These are phyloP conservation scores for Paralvinella palmiformis DNA, from an alignment of 1,140 invertebrate genomes.

Conservation along the genomic window DNA sequence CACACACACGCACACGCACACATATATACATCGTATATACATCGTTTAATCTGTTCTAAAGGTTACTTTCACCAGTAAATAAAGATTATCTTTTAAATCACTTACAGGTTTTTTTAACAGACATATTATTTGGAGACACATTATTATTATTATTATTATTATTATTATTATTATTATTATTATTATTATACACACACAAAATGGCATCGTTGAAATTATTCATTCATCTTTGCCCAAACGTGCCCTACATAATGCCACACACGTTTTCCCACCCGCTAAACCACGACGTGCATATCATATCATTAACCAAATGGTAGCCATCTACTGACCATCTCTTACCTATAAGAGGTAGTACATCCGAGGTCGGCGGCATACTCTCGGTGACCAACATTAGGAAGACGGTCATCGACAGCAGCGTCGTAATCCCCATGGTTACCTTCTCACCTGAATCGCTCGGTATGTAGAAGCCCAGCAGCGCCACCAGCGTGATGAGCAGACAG, in stretches of 20 bases:
- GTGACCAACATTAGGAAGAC: constrained; percentile 89
- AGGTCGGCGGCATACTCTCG: constrained; percentile 83
- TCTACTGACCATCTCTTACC: constrained; percentile 64
- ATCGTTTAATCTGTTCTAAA: too few relatives aligned
- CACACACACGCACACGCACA: too few relatives aligned
- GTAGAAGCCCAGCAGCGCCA: constrained; percentile 84
- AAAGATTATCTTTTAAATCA: too few relatives aligned
- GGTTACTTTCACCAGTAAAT: too few relatives aligned
- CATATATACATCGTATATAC: too few relatives aligned
- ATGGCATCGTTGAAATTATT: background rate
- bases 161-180: too few relatives aligned
- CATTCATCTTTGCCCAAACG: background rate
- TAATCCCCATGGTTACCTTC: constrained; percentile 80
- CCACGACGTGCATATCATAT: background rate
- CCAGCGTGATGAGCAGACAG: constrained; percentile 72
- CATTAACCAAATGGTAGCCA: constrained; percentile 61
- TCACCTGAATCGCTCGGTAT: constrained; percentile 87
- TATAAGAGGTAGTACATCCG: constrained; percentile 79
- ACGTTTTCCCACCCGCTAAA: background rate
- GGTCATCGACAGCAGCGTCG: constrained; percentile 83
- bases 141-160: too few relatives aligned
- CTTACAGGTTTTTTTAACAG: too few relatives aligned
- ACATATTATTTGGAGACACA: too few relatives aligned
- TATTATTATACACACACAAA: constrained; percentile 13
- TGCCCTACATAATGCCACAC: background rate